Percentiles rank a stretch among this genome's conserved stretches.
Conservation (phyloP, 1,140 invertebrate species). For the Aphelinus atriplicis region DNA sequence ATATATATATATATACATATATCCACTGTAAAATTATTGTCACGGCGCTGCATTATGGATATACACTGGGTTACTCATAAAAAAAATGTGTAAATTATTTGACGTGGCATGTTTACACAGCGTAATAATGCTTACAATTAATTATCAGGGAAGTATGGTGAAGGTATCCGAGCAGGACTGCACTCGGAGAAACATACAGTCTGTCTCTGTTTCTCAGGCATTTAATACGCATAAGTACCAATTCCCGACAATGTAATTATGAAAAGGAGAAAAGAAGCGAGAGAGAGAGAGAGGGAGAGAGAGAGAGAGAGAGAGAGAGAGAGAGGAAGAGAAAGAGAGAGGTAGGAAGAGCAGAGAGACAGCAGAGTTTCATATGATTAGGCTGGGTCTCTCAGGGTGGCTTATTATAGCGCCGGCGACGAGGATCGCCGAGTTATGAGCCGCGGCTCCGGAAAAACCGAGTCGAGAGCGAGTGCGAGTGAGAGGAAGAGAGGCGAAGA, state of each 20-base stretch:
- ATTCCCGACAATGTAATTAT: conserved; percentile 14
- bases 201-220: too few relatives aligned
- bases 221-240: neutral
- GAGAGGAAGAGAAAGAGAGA: neutral
- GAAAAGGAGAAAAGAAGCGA: neutral
- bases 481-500: neutral
- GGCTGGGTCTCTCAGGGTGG: conserved; percentile 14
- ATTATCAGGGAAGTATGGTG: too few relatives aligned
- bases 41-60: too few relatives aligned
- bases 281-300: neutral
- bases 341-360: neutral
- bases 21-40: too few relatives aligned
- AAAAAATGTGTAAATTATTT: too few relatives aligned
- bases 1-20: too few relatives aligned
- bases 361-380: conserved; percentile 11
- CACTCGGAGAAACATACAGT: too few relatives aligned
- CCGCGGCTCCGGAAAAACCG: conserved; percentile 4
- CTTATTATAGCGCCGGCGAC: conserved; percentile 15
- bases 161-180: too few relatives aligned
- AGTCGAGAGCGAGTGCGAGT: neutral
- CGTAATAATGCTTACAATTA: too few relatives aligned
- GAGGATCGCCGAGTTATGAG: conserved; percentile 3
- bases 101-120: too few relatives aligned
- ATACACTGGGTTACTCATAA: too few relatives aligned
- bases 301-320: neutral